phyloP scores from a whole-genome alignment of 2,797 vertebrate genomes.

The Coracias cyanogaster region DNA sequence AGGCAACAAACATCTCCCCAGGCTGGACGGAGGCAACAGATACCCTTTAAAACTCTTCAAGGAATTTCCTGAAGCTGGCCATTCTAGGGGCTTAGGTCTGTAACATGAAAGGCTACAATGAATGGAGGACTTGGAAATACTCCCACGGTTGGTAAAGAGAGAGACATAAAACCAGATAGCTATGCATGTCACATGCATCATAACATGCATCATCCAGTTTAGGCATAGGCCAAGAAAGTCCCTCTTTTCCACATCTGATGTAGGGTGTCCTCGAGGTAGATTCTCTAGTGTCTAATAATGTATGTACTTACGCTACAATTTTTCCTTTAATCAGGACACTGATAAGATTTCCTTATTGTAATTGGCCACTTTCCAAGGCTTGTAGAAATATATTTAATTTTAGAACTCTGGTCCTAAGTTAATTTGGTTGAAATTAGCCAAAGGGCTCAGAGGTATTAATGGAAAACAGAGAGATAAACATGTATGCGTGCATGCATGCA shows the following conservation, averaged over 20 bases:
- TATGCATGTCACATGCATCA: not conserved
- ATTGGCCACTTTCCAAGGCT: conserved; percentile 10
- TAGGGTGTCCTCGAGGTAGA: not conserved
- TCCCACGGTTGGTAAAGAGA: not conserved
- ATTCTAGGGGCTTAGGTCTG: not conserved
- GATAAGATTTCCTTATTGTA: conserved; percentile 16
- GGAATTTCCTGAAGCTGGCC: not conserved
- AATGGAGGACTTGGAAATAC: not conserved
- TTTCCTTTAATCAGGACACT: not conserved
- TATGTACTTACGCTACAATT: not conserved
- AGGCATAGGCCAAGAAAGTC: not conserved
- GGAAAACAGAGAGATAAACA: not conserved
- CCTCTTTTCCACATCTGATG: not conserved
- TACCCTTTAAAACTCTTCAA: not conserved
- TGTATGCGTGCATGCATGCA: not conserved
- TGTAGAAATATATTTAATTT: conserved; percentile 24
- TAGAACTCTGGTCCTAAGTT: conserved; percentile 11
- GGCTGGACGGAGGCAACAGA: not conserved
- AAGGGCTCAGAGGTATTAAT: not conserved
- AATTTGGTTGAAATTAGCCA: conserved; percentile 47
- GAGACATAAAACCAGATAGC: not conserved
- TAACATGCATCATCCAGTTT: not conserved
- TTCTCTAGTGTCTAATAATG: not conserved
- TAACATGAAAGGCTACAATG: not conserved
- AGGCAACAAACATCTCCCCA: not conserved